Percentiles rank a stretch among this genome's conserved stretches.
Evolutionary conservation across 2,888 invertebrate species (phyloP).

Genomic region (Dryobotodes eremita): DNA sequence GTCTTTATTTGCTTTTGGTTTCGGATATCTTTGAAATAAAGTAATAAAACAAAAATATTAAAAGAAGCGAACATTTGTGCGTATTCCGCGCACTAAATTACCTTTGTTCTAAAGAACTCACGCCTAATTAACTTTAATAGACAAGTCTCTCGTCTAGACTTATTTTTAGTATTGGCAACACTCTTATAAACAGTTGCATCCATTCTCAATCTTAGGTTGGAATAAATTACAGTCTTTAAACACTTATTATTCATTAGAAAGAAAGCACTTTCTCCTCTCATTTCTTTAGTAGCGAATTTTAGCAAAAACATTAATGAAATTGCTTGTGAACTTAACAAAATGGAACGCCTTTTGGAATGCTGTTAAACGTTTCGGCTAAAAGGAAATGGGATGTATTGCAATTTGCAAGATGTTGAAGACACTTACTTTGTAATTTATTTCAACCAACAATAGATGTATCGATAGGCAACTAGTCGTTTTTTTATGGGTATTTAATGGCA

Average conservation of each 20-base stretch:
- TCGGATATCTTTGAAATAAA: slow-evolving; percentile 5
- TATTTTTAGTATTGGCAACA: slow-evolving; percentile 63
- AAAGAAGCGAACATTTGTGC: background rate
- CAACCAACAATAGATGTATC: background rate
- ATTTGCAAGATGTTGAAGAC: slow-evolving; percentile 1
- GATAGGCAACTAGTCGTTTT: background rate
- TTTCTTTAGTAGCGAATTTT: slow-evolving; percentile 36
- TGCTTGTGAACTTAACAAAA: slow-evolving; percentile 4
- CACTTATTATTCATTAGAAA: slow-evolving; percentile 64
- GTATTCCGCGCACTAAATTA: slow-evolving; percentile 2
- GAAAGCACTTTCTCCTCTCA: slow-evolving; percentile 62
- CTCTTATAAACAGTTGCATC: slow-evolving; percentile 58
- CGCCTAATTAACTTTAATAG: slow-evolving; percentile 45
- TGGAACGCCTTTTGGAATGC: background rate
- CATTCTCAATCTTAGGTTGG: slow-evolving; percentile 56
- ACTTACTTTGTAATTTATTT: slow-evolving; percentile 2
- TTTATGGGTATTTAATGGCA: background rate
- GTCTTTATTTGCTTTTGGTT: background rate
- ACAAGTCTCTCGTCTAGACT: slow-evolving; percentile 30
- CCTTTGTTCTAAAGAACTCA: slow-evolving; percentile 22
- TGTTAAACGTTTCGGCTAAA: background rate
- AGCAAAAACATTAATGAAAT: slow-evolving; percentile 28
- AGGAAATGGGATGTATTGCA: background rate
- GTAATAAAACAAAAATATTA: slow-evolving; percentile 25
- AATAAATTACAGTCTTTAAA: slow-evolving; percentile 61